Evolutionary conservation across 2,888 invertebrate genomes (phyloP).

Genomic region (Leptopilina drosophilae): DNA sequence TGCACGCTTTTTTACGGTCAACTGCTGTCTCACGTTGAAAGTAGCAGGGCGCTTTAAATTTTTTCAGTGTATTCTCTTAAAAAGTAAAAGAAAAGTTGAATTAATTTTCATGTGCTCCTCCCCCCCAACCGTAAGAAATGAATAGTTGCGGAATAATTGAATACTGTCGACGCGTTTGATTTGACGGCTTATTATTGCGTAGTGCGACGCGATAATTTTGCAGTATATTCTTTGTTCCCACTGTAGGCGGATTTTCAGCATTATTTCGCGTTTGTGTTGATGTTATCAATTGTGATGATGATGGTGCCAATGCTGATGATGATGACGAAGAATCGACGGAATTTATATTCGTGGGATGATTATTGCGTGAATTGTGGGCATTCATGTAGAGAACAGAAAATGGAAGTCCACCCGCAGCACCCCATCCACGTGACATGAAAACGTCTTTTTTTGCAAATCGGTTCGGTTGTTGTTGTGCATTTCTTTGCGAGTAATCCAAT

Average conservation of each 20-base stretch:
- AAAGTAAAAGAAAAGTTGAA: neutral
- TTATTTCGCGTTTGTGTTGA: neutral
- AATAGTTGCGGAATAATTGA: conserved; percentile 78
- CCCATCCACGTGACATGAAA: conserved; percentile 78
- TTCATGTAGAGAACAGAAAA: conserved; percentile 78
- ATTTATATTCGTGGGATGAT: conserved; percentile 47
- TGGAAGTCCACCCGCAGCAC: conserved; percentile 79
- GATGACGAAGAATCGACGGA: neutral
- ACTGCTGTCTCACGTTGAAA: too few relatives aligned
- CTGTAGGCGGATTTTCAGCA: conserved; percentile 39
- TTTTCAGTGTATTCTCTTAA: neutral
- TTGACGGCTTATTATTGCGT: conserved; percentile 62
- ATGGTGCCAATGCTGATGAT: neutral
- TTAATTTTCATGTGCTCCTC: conserved; percentile 78
- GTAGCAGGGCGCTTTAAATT: too few relatives aligned
- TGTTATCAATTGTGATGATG: conserved; percentile 28
- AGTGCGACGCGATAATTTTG: conserved; percentile 61
- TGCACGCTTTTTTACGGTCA: too few relatives aligned
- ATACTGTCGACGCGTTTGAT: conserved; percentile 70
- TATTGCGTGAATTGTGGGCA: conserved; percentile 54
- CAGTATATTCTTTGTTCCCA: conserved; percentile 46
- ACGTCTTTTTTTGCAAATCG: conserved; percentile 73
- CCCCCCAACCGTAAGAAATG: conserved; percentile 79
- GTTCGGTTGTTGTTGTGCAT: neutral
- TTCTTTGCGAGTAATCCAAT: neutral